Evolutionary conservation across 1,140 invertebrate species (phyloP), one percentile per base, ranked within the genome.

Genomic region (Pseudomyrmex pallidus): DNA sequence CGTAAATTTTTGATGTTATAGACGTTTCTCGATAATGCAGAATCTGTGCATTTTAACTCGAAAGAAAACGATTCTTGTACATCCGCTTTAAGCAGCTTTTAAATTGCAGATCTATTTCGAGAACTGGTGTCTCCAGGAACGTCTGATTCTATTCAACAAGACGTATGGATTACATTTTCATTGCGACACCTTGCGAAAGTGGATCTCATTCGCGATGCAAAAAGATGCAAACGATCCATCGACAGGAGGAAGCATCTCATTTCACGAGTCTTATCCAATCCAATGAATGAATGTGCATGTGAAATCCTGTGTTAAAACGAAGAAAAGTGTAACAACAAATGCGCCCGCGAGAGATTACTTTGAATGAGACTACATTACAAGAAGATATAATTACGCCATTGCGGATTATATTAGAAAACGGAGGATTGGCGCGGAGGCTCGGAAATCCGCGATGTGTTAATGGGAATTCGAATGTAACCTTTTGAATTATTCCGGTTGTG

Each of bases 21-120:
- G 35, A 35, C 35, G 5, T 35, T 35, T 35, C 35, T 35, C 0
- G 35, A 35, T 35, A 35, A 35, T 35, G 35, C 35, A 17, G 7
- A 50, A 57, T 12, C 52, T 68, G n/a, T 25, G 44, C 20, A 12
- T 70, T 54, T 56, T 80, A 80, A 56, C 54, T 52, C 50, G 12
- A 4, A 25, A 48, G 50, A 17, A 44, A 50, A 70, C 64, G 76
- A 80, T 46, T 80, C 54, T 80, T 80, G 5, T 35, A 80, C 22
- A 66, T 74, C 61, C 70, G 61, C 72, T 82, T 82, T 82, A 82
- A 82, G 70, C 57, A 25, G 68, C 78, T 82, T 74, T 74, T 74
- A 74, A 82, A 82, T 82, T 74, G 68, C 62, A 82, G 61, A 82
- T 82, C 78, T 74, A 82, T 82, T 82, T 74, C 68, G 50, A 74